Evolutionary conservation across 1,140 invertebrate genomes (phyloP).

Genomic region (Holotrichia oblita): DNA sequence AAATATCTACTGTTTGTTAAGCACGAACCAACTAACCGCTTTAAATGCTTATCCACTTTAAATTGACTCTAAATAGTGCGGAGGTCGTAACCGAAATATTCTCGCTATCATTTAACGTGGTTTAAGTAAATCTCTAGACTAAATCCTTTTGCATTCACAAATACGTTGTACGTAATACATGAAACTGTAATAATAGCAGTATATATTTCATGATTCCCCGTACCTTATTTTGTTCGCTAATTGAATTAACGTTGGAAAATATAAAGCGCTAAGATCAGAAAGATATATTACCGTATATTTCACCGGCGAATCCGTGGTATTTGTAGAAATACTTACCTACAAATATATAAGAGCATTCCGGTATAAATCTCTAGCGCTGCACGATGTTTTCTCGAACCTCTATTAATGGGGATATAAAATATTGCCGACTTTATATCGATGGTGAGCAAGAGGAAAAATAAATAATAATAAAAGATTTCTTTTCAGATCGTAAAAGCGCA

Average conservation of each 20-base stretch:
- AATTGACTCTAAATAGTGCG: constrained; percentile 27
- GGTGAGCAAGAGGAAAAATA: neutral
- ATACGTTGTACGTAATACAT: neutral
- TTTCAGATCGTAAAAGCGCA: neutral
- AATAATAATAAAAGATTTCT: constrained; percentile 28
- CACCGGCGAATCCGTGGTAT: constrained; percentile 29
- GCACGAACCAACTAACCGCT: neutral
- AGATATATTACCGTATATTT: constrained; percentile 32
- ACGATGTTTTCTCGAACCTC: constrained; percentile 25
- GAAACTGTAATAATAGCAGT: neutral
- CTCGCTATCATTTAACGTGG: constrained; percentile 21
- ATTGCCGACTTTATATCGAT: constrained; percentile 23
- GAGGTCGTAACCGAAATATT: constrained; percentile 22
- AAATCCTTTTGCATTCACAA: neutral
- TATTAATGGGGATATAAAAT: constrained; percentile 32
- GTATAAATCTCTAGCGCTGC: constrained; percentile 22
- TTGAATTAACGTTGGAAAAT: constrained; percentile 36
- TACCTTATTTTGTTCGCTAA: constrained; percentile 29
- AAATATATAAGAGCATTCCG: constrained; percentile 35
- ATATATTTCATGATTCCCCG: constrained; percentile 5
- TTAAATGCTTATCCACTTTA: neutral
- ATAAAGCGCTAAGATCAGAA: constrained; percentile 31
- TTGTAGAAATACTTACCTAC: constrained; percentile 36
- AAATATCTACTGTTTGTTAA: neutral
- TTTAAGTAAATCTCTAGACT: neutral